A percentile compares a stretch with the other conserved stretches of the same genome.
Conservation (phyloP, 2,113 vertebrate genomes). For the Hippocampus barbouri region DNA sequence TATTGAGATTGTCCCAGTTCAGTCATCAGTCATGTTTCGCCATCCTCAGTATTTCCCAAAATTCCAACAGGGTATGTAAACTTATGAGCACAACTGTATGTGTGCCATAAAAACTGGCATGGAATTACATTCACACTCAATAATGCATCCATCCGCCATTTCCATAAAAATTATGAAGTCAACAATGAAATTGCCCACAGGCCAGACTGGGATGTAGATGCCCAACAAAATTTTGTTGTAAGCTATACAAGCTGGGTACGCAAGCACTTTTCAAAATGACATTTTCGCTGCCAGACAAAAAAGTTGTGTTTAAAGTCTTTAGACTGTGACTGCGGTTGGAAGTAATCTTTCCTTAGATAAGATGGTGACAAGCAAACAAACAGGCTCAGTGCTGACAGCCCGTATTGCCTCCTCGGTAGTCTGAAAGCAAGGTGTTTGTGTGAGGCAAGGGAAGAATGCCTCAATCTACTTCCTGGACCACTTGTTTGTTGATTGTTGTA, state of each 20-base stretch:
- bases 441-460: neutral
- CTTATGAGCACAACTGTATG: too few species aligned
- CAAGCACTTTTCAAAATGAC: neutral
- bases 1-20: too few species aligned
- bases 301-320: neutral
- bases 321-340: neutral
- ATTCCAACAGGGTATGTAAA: too few species aligned
- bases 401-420: neutral
- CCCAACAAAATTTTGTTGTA: too few species aligned
- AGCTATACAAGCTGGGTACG: neutral
- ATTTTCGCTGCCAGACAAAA: neutral
- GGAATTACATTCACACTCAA: neutral
- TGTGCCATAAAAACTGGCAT: neutral
- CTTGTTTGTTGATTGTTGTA: neutral
- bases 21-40: too few species aligned
- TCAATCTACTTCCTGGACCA: neutral
- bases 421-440: neutral
- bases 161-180: neutral
- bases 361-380: neutral
- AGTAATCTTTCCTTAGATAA: neutral
- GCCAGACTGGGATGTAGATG: too few species aligned
- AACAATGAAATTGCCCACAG: too few species aligned
- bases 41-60: too few species aligned
- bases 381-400: neutral
- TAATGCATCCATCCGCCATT: neutral